Base-by-base conservation (phyloP, 2,113 vertebrate genomes). In the Sylvilagus bachmani region DNA sequence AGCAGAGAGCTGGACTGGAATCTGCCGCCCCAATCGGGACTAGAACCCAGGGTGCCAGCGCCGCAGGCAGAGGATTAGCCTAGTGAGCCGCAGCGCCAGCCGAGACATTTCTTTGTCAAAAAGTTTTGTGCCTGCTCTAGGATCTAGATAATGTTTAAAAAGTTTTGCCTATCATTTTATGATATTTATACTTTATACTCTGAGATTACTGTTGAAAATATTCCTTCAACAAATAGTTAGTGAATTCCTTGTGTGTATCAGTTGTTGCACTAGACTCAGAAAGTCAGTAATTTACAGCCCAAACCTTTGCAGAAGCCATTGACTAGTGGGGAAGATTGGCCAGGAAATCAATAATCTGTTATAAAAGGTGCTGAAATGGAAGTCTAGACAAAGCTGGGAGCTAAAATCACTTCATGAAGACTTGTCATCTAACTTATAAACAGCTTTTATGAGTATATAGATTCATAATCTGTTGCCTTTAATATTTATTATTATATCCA, bases 191-290 rank as follows among this genome's bases (percentile, higher is more conserved):
- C 83, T 91, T 91, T 77, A 62, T 71, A 66, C 9, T 38, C 61
- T 93, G 31, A 73, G 27, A 75, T 86, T 93, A 89, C 38, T 81
- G 17, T 71, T 49, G 75, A 93, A 87, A 69, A 62, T 19, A 85
- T 74, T 64, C 38, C 95, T 49, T 77, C 55, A 89, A 86, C 66
- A 96, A 92, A 90, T 75, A 91, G 38, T 90, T 90, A 93, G 58
- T 82, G 24, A 79, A 96, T 62, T 80, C 4, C 53, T 88, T 77
- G 6, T 62, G 55, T 67, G 12, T 92, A 7, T 53, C 70, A 91
- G 85, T 75, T 90, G 90, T 36, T 95, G 69, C 89, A 22, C 25
- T 94, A 93, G 58, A 58, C 71, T 80, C 53, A 81, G 90, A 27
- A 80, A 70, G 31, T 61, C 78, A 86, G 88, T 79, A 27, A 88